Base-by-base conservation (phyloP, 2,888 invertebrate species). In the Lamellibrachia satsuma region DNA sequence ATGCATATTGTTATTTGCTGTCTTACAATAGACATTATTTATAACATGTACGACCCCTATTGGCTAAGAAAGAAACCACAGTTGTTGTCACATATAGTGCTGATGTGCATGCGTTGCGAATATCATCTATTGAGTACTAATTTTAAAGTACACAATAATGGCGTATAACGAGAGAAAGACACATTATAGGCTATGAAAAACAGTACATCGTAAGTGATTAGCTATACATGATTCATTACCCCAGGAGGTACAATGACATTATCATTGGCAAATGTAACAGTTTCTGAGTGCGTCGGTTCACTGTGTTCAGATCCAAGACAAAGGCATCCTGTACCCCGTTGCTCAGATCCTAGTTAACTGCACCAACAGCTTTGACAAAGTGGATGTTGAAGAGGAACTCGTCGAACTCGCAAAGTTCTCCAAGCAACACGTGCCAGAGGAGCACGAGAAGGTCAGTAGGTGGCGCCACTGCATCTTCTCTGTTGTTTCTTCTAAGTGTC, bases 351-450 rank as follows among this genome's bases (percentile, higher is more conserved):
- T 99, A 94, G 99, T 99, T 0, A 99, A 99, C 96, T 97, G 99
- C 39, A 98, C 99, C 95, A 99, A 99, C 97, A 98, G 99, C 3
- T 99, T 99, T 96, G 99, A 99, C 94, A 99, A 99, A 96, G 99
- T 99, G 96, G 99, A 99, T 96, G 96, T 99, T 0, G 97, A 99
- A 95, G 99, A 99, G 3, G 99, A 99, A 97, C 98, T 99, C 98
- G 96, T 99, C 39, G 99, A 99, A 96, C 97, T 99, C 94, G 99
- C 99, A 0, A 99, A 99, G 97, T 99, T 99, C 97, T 98, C 99
- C 2, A 99, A 99, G 97, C 99, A 99, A 96, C 99, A 99, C 96
- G 98, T 99, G 94, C 99, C 99, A 3, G 99, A 99, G 96, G 98
- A 98, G 95, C 99, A 99, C 97, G 95, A 95, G 90, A 96, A 96